Evolutionary conservation across 2,113 vertebrate species (phyloP), one percentile per base, ranked within the genome.

Genomic region (Upupa epops): DNA sequence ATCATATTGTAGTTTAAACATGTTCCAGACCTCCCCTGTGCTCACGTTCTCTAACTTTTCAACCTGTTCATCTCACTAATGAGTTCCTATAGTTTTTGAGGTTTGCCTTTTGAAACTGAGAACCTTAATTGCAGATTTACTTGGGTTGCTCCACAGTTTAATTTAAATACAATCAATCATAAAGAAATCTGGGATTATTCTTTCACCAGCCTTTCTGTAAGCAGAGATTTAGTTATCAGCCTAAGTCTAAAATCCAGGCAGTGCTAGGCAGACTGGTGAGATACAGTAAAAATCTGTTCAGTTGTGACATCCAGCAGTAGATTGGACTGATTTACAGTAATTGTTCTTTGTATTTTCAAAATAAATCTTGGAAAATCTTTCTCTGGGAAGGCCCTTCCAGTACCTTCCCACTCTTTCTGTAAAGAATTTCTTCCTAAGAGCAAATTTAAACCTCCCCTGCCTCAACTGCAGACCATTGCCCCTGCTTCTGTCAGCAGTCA

Each of bases 101-200:
- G 87, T 79, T 83, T 82, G 28, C 71, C 74, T 93, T 92, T 95
- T 94, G 93, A 96, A 94, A 93, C 55, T 48, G 89, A 93, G 93
- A 89, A 84, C 84, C 59, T 59, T 92, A 87, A 85, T 89, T 87
- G 78, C 54, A 84, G 75, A 87, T 93, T 79, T 96, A 73, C 84
- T 87, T 70, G 42, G 32, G 36, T 81, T 92, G 46, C 42, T 82
- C 42, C 75, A 28, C 81, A 7, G 1, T 93, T 93, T 79, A 72
- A 65, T 95, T 92, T 86, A 92, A 90, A 46, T 68, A 63, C 90
- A 79, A 89, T 95, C 71, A 85, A 66, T 96, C 87, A 83, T 76
- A 91, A 76, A 76, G 55, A 66, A 85, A 69, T 66, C 78, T 93
- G 68, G 74, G 78, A 85, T 95, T 94, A 89, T 91, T 89, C 87